These are phyloP conservation scores for Sepioteuthis lessoniana DNA, from an alignment of 2,888 invertebrate genomes.

Conservation along the genomic window DNA sequence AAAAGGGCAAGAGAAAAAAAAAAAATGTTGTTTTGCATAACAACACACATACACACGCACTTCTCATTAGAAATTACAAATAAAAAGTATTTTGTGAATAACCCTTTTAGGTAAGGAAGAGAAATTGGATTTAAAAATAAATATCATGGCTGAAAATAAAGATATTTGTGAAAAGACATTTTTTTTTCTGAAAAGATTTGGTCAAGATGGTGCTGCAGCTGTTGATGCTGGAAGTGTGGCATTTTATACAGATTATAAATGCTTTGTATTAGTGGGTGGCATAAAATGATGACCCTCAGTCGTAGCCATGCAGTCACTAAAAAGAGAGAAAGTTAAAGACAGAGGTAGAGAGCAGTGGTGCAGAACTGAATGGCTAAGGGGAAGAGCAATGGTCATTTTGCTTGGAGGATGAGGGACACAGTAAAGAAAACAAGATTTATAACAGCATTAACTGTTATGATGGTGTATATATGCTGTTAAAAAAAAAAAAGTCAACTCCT, in stretches of 20 bases:
- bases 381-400: background rate
- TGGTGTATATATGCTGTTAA: background rate
- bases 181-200: background rate
- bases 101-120: background rate
- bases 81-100: background rate
- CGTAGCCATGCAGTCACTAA: background rate
- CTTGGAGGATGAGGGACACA: background rate
- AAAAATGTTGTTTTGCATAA: no score
- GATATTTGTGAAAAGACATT: background rate
- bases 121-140: background rate
- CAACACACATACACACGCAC: background rate
- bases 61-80: background rate
- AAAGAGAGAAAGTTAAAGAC: background rate
- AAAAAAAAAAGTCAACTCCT: background rate
- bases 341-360: background rate
- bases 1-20: background rate
- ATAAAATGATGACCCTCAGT: background rate
- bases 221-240: background rate
- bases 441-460: conserved; percentile 24
- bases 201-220: background rate
- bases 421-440: conserved; percentile 24
- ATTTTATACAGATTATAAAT: background rate
- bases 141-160: background rate
- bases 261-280: background rate
- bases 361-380: background rate